Evolutionary conservation across 2,113 vertebrate species (phyloP).

Genomic region (Peromyscus leucopus): DNA sequence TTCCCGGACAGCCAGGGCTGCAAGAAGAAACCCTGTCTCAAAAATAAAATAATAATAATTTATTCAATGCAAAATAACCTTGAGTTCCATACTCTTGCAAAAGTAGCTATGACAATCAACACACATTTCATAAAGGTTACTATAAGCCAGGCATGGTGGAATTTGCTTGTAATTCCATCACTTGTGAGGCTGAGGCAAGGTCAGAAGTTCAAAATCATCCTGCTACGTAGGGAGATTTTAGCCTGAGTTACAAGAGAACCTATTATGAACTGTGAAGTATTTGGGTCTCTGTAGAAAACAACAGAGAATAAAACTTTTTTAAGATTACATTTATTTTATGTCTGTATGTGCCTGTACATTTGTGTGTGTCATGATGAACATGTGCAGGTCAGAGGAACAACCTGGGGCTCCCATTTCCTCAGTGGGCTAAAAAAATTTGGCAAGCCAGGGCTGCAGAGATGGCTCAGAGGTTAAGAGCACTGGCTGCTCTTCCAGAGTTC

Average conservation of each 20-base stretch:
- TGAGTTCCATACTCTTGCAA: not conserved
- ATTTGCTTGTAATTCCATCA: not conserved
- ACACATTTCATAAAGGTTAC: not conserved
- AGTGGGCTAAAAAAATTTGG: not conserved
- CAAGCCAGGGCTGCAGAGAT: too few species aligned
- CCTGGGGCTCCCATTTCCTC: not conserved
- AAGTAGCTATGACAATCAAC: not conserved
- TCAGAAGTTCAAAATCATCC: not conserved
- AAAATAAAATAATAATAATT: not conserved
- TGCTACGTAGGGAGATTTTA: not conserved
- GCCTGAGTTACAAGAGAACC: not conserved
- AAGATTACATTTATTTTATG: not conserved
- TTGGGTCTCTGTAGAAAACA: not conserved
- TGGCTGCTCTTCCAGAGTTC: too few species aligned
- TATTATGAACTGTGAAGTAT: not conserved
- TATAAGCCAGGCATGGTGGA: not conserved
- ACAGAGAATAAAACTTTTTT: not conserved
- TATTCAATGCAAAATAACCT: conserved; percentile 29
- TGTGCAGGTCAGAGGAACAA: not conserved
- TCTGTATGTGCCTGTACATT: not conserved
- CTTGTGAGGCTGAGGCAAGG: not conserved
- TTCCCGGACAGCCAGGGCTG: too few species aligned
- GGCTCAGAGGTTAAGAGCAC: too few species aligned
- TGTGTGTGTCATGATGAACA: not conserved
- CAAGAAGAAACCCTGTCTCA: too few species aligned